These are phyloP conservation scores for Eurystomus glaucurus DNA, from an alignment of 2,797 vertebrate genomes.

Conservation along the genomic window DNA sequence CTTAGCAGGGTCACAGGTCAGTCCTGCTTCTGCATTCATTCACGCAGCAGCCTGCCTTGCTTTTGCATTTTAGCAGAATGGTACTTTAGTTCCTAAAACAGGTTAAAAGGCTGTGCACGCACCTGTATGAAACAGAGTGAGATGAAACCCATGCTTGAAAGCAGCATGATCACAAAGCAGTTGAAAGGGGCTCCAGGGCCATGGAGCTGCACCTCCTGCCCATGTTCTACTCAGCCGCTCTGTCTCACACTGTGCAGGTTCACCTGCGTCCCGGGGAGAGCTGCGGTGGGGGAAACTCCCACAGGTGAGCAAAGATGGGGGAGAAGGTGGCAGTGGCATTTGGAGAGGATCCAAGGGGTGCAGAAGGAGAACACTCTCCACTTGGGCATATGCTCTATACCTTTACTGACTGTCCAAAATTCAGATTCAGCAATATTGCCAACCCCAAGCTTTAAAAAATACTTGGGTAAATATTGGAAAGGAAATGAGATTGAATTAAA, in stretches of 20 bases:
- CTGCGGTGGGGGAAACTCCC: rapidly evolving
- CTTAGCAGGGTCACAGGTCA: not conserved
- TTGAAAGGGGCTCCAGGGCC: not conserved
- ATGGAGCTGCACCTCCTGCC: not conserved
- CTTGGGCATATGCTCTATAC: not conserved
- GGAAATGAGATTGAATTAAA: not conserved
- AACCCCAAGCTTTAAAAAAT: not conserved
- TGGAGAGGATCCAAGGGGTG: not conserved
- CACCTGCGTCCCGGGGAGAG: rapidly evolving
- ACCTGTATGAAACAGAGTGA: not conserved
- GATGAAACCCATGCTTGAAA: rapidly evolving
- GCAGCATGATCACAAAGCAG: rapidly evolving
- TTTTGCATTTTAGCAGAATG: not conserved
- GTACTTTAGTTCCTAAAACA: not conserved
- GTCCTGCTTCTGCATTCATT: not conserved
- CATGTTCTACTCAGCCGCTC: not conserved
- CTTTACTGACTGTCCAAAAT: not conserved
- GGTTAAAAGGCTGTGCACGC: rapidly evolving
- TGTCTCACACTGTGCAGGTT: rapidly evolving
- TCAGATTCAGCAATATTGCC: not conserved
- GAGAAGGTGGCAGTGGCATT: rapidly evolving
- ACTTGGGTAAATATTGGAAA: not conserved
- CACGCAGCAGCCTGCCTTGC: not conserved
- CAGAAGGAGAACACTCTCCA: not conserved
- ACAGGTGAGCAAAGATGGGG: not conserved